Conservation (phyloP, 1,140 invertebrate species). For the Brachionus manjavacas region DNA sequence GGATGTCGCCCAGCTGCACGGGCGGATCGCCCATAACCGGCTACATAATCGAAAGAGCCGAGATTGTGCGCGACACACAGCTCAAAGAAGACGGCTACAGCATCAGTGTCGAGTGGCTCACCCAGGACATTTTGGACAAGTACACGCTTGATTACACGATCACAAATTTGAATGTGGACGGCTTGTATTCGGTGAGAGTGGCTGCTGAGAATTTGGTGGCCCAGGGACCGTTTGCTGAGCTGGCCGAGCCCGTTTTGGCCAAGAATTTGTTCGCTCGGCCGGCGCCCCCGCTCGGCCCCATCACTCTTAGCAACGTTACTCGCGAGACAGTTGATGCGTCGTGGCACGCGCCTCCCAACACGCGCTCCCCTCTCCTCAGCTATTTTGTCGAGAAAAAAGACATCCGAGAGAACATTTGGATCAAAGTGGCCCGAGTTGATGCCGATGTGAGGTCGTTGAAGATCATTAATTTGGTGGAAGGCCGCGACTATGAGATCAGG, state of each 20-base stretch:
- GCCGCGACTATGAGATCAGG: constrained; percentile 92
- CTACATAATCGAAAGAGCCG: constrained; percentile 75
- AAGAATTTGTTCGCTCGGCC: constrained; percentile 61
- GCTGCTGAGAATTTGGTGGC: constrained; percentile 26
- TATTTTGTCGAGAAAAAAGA: constrained; percentile 97
- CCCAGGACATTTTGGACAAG: neutral
- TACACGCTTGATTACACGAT: constrained; percentile 24
- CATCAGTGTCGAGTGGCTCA: neutral
- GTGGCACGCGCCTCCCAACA: constrained; percentile 88
- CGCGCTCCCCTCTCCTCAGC: constrained; percentile 93
- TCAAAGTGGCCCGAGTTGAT: constrained; percentile 86
- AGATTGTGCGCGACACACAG: constrained; percentile 61
- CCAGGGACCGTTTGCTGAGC: neutral
- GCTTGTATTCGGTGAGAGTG: constrained; percentile 33
- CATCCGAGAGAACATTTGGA: constrained; percentile 80
- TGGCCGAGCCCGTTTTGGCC: neutral
- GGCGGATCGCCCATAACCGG: constrained; percentile 70
- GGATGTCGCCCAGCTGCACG: constrained; percentile 86
- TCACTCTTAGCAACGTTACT: constrained; percentile 84
- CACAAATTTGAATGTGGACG: neutral
- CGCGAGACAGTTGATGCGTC: constrained; percentile 87
- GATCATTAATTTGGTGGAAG: constrained; percentile 82
- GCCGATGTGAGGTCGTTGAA: constrained; percentile 69
- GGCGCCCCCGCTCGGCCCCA: constrained; percentile 81
- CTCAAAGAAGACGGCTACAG: neutral